Percentiles rank a stretch among this genome's conserved stretches.
phyloP scores from a whole-genome alignment of 2,888 invertebrate species.

The Coleophora flavipennella region DNA sequence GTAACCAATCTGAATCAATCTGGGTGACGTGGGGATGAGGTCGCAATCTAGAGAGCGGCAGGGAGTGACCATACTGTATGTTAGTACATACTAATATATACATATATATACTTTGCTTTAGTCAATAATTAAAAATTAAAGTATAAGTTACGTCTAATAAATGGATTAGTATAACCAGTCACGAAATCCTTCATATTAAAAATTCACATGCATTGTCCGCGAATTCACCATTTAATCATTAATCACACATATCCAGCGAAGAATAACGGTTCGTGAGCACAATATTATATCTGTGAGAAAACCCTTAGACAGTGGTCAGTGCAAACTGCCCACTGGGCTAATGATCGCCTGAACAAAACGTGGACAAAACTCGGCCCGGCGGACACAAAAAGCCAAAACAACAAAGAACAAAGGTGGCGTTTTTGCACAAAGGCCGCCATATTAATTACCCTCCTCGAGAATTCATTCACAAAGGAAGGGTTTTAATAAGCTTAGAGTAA shows the following conservation, averaged over 20 bases:
- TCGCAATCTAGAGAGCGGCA: too few relatives aligned
- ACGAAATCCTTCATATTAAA: neutral
- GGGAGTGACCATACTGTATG: too few relatives aligned
- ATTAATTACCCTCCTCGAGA: constrained; percentile 66
- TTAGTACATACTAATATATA: too few relatives aligned
- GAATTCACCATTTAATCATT: constrained; percentile 19
- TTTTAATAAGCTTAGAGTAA: constrained; percentile 68
- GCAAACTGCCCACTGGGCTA: constrained; percentile 60
- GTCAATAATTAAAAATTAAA: too few relatives aligned
- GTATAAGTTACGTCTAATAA: too few relatives aligned
- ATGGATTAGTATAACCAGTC: too few relatives aligned
- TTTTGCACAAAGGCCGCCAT: constrained; percentile 60
- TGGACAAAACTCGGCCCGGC: constrained; percentile 34
- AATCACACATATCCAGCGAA: constrained; percentile 22
- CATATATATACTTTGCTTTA: too few relatives aligned
- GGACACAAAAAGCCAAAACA: constrained; percentile 45
- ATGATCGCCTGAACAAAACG: constrained; percentile 59
- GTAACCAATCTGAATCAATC: too few relatives aligned
- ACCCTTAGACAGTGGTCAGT: constrained; percentile 42
- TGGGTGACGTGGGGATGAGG: too few relatives aligned
- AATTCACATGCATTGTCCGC: neutral
- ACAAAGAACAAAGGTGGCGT: constrained; percentile 50
- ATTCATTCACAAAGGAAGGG: constrained; percentile 50
- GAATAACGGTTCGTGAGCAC: constrained; percentile 40
- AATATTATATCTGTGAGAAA: constrained; percentile 49